Percentiles rank a stretch among this genome's conserved stretches.
phyloP scores from a whole-genome alignment of 2,888 invertebrate species.

The Schizaphis graminum region DNA sequence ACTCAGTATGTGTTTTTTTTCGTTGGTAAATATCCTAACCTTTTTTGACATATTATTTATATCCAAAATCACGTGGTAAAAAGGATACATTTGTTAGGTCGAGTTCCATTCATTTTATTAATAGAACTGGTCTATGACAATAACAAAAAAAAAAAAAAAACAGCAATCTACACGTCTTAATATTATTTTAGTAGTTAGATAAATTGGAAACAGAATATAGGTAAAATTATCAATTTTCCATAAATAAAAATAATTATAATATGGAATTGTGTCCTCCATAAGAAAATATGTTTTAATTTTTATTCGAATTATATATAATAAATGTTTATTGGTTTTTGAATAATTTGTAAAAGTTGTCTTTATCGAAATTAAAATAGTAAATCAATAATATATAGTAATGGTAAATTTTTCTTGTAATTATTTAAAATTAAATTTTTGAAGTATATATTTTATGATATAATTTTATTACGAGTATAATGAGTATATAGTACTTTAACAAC shows the following conservation, averaged over 20 bases:
- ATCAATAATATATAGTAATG: no score
- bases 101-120: neutral
- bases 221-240: no score
- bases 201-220: no score
- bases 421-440: neutral
- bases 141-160: neutral
- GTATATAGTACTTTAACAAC: neutral
- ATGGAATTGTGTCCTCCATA: no score
- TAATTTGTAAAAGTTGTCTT: no score
- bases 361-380: no score
- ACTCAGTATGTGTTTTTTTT: constrained; percentile 23
- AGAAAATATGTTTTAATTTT: no score
- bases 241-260: no score
- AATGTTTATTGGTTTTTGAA: no score
- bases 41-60: constrained; percentile 41
- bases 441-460: neutral
- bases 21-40: constrained; percentile 28
- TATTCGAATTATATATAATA: no score
- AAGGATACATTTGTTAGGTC: constrained; percentile 14
- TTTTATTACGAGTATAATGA: neutral
- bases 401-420: neutral
- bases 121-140: neutral
- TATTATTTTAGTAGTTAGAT: neutral
- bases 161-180: neutral
- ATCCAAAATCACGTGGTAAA: neutral